phyloP scores from a whole-genome alignment of 2,888 invertebrate genomes.

The Lasioglossum figueresi region DNA sequence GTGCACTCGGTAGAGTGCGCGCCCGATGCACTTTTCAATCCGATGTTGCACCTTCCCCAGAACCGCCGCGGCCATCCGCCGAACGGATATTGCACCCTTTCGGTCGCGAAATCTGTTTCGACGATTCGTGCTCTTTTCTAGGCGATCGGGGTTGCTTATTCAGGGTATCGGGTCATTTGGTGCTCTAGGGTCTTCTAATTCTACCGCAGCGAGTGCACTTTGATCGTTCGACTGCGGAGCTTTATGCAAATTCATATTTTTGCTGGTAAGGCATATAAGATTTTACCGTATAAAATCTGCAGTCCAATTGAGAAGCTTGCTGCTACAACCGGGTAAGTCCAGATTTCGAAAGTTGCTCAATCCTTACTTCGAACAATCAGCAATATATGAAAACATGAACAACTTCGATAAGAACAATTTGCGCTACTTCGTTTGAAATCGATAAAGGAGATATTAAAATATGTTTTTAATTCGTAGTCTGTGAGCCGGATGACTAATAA shows the following conservation, averaged over 20 bases:
- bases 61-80: neutral
- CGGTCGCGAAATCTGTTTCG: neutral
- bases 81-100: neutral
- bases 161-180: neutral
- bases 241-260: neutral
- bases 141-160: neutral
- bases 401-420: too few species aligned
- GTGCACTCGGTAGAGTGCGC: constrained; percentile 73
- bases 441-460: neutral
- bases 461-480: neutral
- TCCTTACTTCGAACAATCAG: too few species aligned
- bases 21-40: constrained; percentile 68
- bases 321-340: too few species aligned
- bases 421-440: neutral
- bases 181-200: neutral
- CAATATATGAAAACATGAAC: too few species aligned
- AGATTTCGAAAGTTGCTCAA: too few species aligned
- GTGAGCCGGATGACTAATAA: neutral
- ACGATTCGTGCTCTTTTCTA: neutral
- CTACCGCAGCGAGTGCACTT: neutral
- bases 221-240: neutral
- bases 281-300: too few species aligned
- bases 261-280: too few species aligned
- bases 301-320: too few species aligned
- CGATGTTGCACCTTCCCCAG: constrained; percentile 32